A percentile compares a stretch with the other conserved stretches of the same genome.
phyloP scores from a whole-genome alignment of 2,797 vertebrate species.

The Emydoidea blandingii region DNA sequence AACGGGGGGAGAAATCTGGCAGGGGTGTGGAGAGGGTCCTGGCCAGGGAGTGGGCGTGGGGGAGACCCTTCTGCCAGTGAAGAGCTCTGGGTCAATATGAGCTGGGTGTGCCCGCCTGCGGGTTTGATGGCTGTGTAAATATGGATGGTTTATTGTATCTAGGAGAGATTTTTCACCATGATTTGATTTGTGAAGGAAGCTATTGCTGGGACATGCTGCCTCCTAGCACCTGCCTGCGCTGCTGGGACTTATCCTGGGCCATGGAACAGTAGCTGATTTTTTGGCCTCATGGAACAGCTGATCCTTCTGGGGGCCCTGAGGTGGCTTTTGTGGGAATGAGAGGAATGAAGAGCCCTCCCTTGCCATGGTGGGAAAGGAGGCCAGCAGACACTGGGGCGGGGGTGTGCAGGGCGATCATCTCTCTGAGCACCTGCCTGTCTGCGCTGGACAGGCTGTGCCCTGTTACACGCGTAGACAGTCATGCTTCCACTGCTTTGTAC shows the following conservation, averaged over 20 bases:
- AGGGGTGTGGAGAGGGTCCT: background rate
- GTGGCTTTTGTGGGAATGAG: background rate
- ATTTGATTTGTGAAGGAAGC: background rate
- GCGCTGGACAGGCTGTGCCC: background rate
- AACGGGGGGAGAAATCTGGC: background rate
- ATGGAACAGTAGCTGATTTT: background rate
- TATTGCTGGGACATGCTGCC: too few relatives aligned
- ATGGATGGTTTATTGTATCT: constrained; percentile 53
- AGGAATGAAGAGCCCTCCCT: background rate
- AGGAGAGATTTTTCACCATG: background rate
- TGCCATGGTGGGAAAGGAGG: background rate
- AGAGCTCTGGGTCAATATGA: background rate
- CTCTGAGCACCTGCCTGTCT: background rate
- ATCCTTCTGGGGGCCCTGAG: background rate
- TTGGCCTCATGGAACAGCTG: background rate
- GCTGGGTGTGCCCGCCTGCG: background rate
- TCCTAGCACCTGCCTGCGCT: background rate
- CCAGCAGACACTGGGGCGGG: background rate
- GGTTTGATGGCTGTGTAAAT: constrained; percentile 37
- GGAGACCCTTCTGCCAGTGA: background rate
- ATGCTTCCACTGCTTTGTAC: constrained; percentile 17
- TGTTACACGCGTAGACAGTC: constrained; percentile 40
- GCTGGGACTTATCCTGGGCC: background rate
- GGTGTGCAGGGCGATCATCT: too few relatives aligned
- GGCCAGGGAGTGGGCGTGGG: background rate